Evolutionary conservation across 2,113 vertebrate species (phyloP).

Genomic region (Mungos mungo): DNA sequence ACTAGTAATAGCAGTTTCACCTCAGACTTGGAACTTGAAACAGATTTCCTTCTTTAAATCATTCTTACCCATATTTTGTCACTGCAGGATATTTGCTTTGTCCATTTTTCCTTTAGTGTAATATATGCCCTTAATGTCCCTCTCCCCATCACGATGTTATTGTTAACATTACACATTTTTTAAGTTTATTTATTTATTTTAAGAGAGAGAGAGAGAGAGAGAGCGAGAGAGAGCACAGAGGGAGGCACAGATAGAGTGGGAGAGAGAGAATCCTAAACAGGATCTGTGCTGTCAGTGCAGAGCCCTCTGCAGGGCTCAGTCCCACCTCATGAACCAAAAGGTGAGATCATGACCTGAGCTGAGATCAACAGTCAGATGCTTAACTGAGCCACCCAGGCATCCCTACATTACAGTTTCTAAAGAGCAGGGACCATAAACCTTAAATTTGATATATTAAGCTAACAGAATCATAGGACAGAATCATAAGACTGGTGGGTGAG

Average conservation of each 20-base stretch:
- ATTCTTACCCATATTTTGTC: background rate
- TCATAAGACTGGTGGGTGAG: background rate
- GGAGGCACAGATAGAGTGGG: no score
- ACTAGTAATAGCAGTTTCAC: background rate
- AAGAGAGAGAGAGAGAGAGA: no score
- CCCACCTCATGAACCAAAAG: no score
- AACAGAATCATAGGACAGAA: background rate
- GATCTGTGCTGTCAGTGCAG: no score
- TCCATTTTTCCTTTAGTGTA: constrained; percentile 19
- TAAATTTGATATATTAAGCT: background rate
- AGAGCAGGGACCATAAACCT: background rate
- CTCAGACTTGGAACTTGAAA: background rate
- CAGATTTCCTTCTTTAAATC: background rate
- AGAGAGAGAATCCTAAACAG: no score
- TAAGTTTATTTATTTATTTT: no score
- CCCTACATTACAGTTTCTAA: background rate
- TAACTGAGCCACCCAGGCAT: no score
- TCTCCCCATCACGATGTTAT: background rate
- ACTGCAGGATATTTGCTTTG: background rate
- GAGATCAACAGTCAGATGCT: no score
- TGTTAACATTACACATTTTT: background rate
- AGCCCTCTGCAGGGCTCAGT: no score
- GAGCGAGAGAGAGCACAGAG: no score
- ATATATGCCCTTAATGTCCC: background rate
- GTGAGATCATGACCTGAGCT: no score